A percentile compares a stretch with the other conserved stretches of the same genome.
Conservation (phyloP, 1,140 invertebrate genomes). For the Drosophila nebulosa region DNA sequence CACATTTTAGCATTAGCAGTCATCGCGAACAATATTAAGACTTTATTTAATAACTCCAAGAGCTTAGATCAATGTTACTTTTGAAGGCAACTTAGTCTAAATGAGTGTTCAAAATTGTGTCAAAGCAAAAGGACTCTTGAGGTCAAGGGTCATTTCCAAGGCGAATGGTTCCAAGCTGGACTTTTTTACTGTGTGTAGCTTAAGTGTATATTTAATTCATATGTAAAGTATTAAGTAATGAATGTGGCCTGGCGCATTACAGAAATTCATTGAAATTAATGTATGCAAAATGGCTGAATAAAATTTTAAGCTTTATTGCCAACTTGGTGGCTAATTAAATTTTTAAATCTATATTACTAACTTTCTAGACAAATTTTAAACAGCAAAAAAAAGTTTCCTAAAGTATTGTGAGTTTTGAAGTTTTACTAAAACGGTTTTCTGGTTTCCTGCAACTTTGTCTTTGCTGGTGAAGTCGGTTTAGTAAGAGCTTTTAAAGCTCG, state of each 20-base stretch:
- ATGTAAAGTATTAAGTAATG: background rate
- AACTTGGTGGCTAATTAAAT: too few species aligned
- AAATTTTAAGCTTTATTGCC: too few species aligned
- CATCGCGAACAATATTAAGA: background rate
- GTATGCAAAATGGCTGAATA: background rate
- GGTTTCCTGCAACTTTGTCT: background rate
- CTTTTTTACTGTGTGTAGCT: background rate
- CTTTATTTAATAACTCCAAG: slow-evolving; percentile 11
- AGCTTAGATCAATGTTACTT: slow-evolving; percentile 33
- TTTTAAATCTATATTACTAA: too few species aligned
- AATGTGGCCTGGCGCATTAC: background rate
- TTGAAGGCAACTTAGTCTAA: background rate
- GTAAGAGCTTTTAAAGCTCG: background rate
- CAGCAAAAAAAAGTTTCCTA: too few species aligned
- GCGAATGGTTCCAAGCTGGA: background rate
- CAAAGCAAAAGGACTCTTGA: background rate
- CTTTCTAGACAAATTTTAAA: too few species aligned
- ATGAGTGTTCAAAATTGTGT: slow-evolving; percentile 19
- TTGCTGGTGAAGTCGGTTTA: background rate
- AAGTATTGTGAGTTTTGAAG: too few species aligned
- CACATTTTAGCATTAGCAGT: background rate
- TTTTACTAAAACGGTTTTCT: background rate
- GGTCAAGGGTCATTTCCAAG: background rate
- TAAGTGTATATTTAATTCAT: background rate
- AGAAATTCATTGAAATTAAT: background rate